Percentiles rank a stretch among this genome's conserved stretches.
These are phyloP conservation scores for Rhinolophus sinicus DNA, from an alignment of 2,113 vertebrate species.

Conservation along the genomic window DNA sequence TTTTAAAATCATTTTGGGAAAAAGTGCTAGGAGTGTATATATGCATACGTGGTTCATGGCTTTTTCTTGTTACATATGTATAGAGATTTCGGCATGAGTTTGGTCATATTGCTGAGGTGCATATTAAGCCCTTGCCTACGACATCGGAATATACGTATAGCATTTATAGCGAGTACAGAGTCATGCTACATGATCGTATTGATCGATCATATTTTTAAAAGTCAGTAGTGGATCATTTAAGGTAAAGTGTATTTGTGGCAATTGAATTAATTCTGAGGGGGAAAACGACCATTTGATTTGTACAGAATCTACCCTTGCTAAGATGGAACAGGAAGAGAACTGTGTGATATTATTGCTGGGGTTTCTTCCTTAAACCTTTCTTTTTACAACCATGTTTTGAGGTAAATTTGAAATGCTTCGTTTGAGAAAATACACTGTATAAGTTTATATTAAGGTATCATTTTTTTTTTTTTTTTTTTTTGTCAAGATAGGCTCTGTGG, in stretches of 20 bases:
- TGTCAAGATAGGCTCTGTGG: neutral
- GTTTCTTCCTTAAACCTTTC: neutral
- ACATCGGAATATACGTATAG: neutral
- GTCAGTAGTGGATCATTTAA: constrained; percentile 59
- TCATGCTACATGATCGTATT: constrained; percentile 12
- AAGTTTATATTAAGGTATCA: neutral
- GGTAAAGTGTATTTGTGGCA: constrained; percentile 57
- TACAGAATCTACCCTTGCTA: neutral
- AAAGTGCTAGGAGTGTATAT: neutral
- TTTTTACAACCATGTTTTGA: neutral
- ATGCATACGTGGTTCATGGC: neutral
- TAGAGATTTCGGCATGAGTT: neutral
- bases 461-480: neutral
- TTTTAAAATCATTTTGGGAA: constrained; percentile 27
- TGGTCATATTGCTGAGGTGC: neutral
- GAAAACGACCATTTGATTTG: constrained; percentile 59
- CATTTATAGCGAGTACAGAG: neutral
- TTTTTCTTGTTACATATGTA: neutral
- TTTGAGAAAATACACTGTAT: neutral
- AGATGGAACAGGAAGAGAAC: neutral
- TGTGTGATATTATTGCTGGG: neutral
- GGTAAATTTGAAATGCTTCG: neutral
- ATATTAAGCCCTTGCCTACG: neutral
- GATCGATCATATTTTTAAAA: constrained; percentile 9
- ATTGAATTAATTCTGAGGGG: constrained; percentile 58